Evolutionary conservation across 1,140 invertebrate genomes (phyloP), one percentile per base, ranked within the genome.

Genomic region (Cydia strobilella): DNA sequence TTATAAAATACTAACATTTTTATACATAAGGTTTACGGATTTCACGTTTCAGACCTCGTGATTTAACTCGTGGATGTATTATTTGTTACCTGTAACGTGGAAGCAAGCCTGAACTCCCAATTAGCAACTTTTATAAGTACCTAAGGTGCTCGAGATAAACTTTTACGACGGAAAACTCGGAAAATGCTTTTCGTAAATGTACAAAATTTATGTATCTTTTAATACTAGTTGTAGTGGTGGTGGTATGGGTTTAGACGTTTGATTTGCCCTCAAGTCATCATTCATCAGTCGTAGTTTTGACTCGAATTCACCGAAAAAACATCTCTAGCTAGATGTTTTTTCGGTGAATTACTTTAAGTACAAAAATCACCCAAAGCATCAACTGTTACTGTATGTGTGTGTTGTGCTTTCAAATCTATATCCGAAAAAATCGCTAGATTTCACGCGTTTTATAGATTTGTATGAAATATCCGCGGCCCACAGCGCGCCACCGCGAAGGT

Each of bases 401-500:
- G 1, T 18, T 4, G 1, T 18, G 3, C n/a, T 51, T 51, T n/a
- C 48, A 51, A 45, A 51, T n/a, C 1, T 51, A n/a, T 15, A n/a
- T 15, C 15, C n/a, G 48, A 51, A 45, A 45, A 48, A 48, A 6
- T 6, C 48, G 3, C 6, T n/a, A 18, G 15, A 51, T 39, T 51
- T 18, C 6, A 51, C 48, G 48, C 12, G 1, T 69, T 82, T 82
- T 80, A 83, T 87, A 74, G 79, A 83, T 85, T 84, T 84, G 79
- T 86, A 86, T 76, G 76, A 83, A 79, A 80, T 76, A 73, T 75
- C 76, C 76, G 75, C 83, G 80, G 81, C 80, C 78, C 77, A 80
- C 80, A 74, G 81, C 86, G 87, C 82, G 65, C 27, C 65, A 35
- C 78, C 84, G 84, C 84, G 80, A 84, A 78, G 84, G 88, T 92